Base-by-base conservation (phyloP, 2,797 vertebrate genomes). In the Morelia viridis region DNA sequence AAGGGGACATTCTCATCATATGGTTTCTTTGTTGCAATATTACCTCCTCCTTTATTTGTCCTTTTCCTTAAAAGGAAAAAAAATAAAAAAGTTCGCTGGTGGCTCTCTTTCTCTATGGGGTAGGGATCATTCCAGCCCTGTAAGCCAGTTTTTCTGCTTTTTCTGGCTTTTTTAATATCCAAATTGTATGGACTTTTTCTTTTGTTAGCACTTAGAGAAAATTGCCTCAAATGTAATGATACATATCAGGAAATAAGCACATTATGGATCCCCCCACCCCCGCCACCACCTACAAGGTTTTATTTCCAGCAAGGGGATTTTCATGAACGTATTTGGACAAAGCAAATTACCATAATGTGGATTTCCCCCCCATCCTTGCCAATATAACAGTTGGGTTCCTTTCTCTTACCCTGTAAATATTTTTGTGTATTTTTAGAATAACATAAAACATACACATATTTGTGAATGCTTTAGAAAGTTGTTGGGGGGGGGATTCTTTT, bases 151-250 rank as follows among this genome's bases (percentile, higher is more conserved):
- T 28, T 0, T 65, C 12, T 15, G n/a, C 62, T 1, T 15, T 71
- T 89, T 89, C 11, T 56, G 58, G 68, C 24, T 60, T 11, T 60
- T 41, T 28, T 57, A 60, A 60, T 90, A 46, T 28, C 35, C 35
- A 58, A 89, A 87, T 35, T 95, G 91, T 53, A 91, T 50, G 64
- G 92, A 61, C 1, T 35, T 35, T 35, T 85, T 95, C 96, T 94
- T 95, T 88, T 53, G 92, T 35, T 91, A 28, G 22, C 94, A n/a
- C 94, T 97, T 94, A 53, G 85, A 92, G 90, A 94, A 95, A 89
- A 95, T 90, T 93, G 85, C 62, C 56, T 96, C 96, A 95, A 96
- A 90, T 92, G 68, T 91, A 91, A 89, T 95, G 93, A 95, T 93
- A 95, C 96, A 96, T 95, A 92, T 5, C 8, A 94, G 92, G 94